Conservation (phyloP, 2,888 invertebrate genomes). For the Octonoba sinensis region DNA sequence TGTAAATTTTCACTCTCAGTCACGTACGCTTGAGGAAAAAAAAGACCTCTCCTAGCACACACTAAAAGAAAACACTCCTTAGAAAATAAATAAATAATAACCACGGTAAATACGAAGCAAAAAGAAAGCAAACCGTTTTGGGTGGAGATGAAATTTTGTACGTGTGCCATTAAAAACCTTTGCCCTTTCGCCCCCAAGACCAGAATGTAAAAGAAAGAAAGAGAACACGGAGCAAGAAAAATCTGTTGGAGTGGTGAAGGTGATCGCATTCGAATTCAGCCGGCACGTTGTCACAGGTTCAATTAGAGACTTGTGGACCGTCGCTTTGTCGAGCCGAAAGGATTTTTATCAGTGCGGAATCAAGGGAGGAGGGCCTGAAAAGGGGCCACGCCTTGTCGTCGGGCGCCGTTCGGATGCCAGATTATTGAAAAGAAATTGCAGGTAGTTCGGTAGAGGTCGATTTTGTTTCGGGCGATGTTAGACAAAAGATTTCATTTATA, state of each 20-base stretch:
- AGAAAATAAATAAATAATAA: too few species aligned
- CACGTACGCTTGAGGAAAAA: too few species aligned
- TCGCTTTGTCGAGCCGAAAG: slow-evolving; percentile 25
- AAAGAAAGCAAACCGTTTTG: too few species aligned
- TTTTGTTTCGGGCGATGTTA: too few species aligned
- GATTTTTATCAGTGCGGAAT: slow-evolving; percentile 26
- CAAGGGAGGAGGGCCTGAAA: slow-evolving; percentile 39
- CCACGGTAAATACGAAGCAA: too few species aligned
- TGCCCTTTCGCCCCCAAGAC: not conserved
- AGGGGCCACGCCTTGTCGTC: slow-evolving; percentile 32
- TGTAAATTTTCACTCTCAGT: too few species aligned
- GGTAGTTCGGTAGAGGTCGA: too few species aligned
- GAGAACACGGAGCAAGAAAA: not conserved
- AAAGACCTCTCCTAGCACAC: too few species aligned
- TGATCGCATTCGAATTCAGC: not conserved
- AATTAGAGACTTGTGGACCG: slow-evolving; percentile 14
- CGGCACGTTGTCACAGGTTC: slow-evolving; percentile 28
- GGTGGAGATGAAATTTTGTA: not conserved
- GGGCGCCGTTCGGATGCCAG: not conserved
- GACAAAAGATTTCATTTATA: too few species aligned
- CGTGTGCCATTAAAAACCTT: slow-evolving; percentile 6
- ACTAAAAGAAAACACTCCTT: too few species aligned
- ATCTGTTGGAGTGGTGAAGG: too few species aligned
- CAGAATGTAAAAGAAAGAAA: not conserved
- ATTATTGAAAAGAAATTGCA: too few species aligned